Conservation (phyloP, 1,140 invertebrate genomes). For the Stenopsyche tienmushanensis region DNA sequence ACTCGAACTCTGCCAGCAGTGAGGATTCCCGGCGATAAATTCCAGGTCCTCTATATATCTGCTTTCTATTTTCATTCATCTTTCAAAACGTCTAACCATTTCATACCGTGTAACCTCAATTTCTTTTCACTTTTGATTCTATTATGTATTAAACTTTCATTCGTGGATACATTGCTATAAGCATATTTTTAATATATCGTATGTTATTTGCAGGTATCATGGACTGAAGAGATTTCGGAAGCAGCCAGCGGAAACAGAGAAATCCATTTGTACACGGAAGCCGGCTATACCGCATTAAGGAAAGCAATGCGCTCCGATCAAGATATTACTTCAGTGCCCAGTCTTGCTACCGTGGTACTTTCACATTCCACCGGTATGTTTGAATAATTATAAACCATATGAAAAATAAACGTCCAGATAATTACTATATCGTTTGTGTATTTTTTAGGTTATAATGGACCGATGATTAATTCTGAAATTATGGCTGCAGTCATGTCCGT, state of each 20-base stretch:
- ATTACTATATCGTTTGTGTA: not conserved
- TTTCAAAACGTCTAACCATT: too few species aligned
- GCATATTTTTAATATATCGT: too few species aligned
- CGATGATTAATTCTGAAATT: constrained; percentile 90
- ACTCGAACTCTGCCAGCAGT: constrained; percentile 2
- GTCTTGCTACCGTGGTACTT: constrained; percentile 73
- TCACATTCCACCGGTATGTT: constrained; percentile 72
- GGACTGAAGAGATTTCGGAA: constrained; percentile 81
- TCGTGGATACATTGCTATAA: too few species aligned
- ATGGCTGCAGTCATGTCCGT: constrained; percentile 77
- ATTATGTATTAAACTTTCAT: too few species aligned
- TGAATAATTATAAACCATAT: constrained; percentile 7
- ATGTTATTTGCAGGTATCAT: constrained; percentile 76
- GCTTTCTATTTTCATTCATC: not conserved
- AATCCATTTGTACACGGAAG: constrained; percentile 87
- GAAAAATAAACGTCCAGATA: not conserved
- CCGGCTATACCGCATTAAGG: constrained; percentile 80
- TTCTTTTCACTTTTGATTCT: too few species aligned
- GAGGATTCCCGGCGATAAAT: not conserved
- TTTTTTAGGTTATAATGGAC: constrained; percentile 75
- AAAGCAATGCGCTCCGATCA: constrained; percentile 72
- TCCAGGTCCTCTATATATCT: constrained; percentile 9
- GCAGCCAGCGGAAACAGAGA: constrained; percentile 75
- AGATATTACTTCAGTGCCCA: constrained; percentile 66
- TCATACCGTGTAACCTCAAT: too few species aligned